Evolutionary conservation across 2,797 vertebrate genomes (phyloP), one percentile per base, ranked within the genome.

Genomic region (Hipposideros larvatus): DNA sequence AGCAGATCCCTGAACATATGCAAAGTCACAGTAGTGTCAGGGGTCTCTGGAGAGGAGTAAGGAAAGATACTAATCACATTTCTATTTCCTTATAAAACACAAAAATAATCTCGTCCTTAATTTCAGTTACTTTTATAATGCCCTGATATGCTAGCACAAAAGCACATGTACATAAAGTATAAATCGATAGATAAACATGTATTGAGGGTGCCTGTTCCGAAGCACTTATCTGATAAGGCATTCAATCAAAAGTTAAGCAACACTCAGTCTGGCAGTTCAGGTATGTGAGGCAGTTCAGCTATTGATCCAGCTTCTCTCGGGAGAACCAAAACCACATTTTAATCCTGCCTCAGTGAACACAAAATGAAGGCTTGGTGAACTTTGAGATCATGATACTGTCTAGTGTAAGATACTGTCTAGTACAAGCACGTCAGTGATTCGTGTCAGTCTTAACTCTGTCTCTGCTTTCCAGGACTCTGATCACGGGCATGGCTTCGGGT

Each of bases 401-500:
- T 22, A 3, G 16, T 11, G 14, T 10, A 24, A 37, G 28, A 43
- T 43, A 37, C 37, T 37, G 37, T 37, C 37, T 37, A 37, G 18
- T 11, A 26, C 70, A 48, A 7, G 5, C 34, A 16, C 26, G 0
- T 19, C 41, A 10, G 7, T 48, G 63, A 75, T 19, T 79, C 68
- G 21, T 8, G 5, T 41, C 13, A 59, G 87, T 37, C 37, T 86
- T 96, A 80, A 92, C 77, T 7, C 28, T 1, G 0, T 92, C 28
- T 98, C 22, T 96, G 7, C 90, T 98, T 98, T 98, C 61, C 98
- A 99, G 99, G 99, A 99, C 99, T 93, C 98, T 99, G 98, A 99
- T 99, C 98, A 99, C 99, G 0, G 99, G 99, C 97, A 99, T 99
- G 99, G 99, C 99, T 65, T 99, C 99, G 88, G 99, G 99, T 93